phyloP scores from a whole-genome alignment of 2,888 invertebrate genomes.

The Meta bourneti region DNA sequence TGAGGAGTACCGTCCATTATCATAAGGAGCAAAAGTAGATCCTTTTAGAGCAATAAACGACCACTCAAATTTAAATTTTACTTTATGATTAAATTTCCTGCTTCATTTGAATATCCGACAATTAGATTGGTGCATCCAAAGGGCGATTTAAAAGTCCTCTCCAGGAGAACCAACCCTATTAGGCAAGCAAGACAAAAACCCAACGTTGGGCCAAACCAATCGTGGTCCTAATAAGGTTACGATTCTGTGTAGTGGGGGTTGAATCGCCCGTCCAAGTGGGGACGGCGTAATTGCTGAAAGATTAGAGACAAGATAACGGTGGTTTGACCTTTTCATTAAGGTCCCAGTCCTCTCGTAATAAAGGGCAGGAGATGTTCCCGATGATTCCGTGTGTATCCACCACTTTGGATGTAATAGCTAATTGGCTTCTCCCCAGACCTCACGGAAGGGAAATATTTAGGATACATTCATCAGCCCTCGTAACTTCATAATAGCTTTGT shows the following conservation, averaged over 20 bases:
- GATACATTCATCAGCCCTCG: background rate
- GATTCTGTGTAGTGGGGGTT: background rate
- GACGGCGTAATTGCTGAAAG: background rate
- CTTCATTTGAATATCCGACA: too few species aligned
- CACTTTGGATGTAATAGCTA: background rate
- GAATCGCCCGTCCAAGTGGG: background rate
- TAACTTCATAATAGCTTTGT: background rate
- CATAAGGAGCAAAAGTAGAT: too few species aligned
- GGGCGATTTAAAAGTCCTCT: too few species aligned
- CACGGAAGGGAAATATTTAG: background rate
- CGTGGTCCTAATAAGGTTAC: background rate
- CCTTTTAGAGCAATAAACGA: too few species aligned
- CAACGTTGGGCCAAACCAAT: too few species aligned
- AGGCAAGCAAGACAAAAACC: too few species aligned
- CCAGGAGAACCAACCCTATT: too few species aligned
- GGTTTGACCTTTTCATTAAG: conserved; percentile 20
- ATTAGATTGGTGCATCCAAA: too few species aligned
- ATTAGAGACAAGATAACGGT: conserved; percentile 8
- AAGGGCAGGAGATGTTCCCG: background rate
- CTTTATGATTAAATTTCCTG: too few species aligned
- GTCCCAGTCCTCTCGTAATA: background rate
- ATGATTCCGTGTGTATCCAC: background rate
- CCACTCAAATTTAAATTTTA: too few species aligned
- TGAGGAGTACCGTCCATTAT: too few species aligned
- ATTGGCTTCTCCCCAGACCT: background rate